Evolutionary conservation across 2,797 vertebrate species (phyloP), one percentile per base, ranked within the genome.

Genomic region (Psittacula echo): DNA sequence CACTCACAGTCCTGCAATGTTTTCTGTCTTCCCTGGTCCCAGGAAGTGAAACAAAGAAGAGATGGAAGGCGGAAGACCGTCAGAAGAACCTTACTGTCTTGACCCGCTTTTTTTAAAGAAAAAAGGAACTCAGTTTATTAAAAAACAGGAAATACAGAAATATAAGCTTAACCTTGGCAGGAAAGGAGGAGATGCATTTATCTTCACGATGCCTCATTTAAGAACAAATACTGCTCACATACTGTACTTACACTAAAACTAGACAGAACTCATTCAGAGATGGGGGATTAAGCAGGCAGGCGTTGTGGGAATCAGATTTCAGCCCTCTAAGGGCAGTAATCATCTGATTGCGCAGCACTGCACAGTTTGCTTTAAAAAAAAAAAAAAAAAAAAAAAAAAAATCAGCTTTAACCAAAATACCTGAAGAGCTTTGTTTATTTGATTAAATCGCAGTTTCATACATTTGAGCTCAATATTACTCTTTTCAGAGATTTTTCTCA

Each of bases 181-280:
- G 30, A 50, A 74, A 62, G 29, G 3, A 10, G 12, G 8, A 53
- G 15, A 1, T 32, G 10, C 27, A 13, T 42, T 60, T 45, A 58
- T 42, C 11, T 30, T 62, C 10, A 5, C 34, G 19, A 50, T 22
- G 19, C 11, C 29, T 32, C 0, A 0, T 48, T 77, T n/a, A 51
- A 9, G 66, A 87, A 32, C 6, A 80, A 80, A 8, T 48, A 65
- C 2, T 44, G 24, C 27, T 89, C 5, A 11, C 41, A 22, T 5
- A 21, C 8, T 13, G 6, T 32, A 32, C 12, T 45, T 60, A 37
- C 6, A 54, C 4, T 47, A 65, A 84, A 84, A 29, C 11, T 27
- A 84, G n/a, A 27, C 1, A 47, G 45, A 87, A 30, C 22, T 19
- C 32, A 44, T 39, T 65, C 42, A 30, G 58, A 67, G 24, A 68